A percentile compares a stretch with the other conserved stretches of the same genome.
Conservation (phyloP, 2,888 invertebrate genomes). For the Tetragonula carbonaria region DNA sequence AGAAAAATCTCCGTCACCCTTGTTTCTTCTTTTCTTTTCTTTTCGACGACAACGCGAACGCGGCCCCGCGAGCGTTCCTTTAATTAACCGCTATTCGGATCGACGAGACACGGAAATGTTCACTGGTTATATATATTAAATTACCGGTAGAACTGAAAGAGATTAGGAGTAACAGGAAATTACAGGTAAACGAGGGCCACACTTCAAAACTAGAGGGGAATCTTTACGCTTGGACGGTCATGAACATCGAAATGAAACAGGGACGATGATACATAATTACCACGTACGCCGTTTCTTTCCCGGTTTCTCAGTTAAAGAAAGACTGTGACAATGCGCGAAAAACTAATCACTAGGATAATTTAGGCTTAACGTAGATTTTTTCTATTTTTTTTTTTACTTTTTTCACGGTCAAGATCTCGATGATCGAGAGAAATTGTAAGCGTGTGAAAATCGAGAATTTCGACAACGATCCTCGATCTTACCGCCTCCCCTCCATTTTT, state of each 20-base stretch:
- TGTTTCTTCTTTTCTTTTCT: background rate
- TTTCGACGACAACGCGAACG: background rate
- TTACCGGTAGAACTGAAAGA: too few relatives aligned
- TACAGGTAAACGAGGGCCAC: too few relatives aligned
- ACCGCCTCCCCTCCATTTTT: background rate
- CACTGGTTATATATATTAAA: slow-evolving; percentile 6
- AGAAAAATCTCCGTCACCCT: too few relatives aligned
- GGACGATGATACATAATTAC: background rate
- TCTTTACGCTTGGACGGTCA: too few relatives aligned
- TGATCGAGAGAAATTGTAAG: background rate
- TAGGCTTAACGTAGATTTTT: too few relatives aligned
- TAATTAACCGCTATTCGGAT: slow-evolving; percentile 40
- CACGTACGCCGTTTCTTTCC: too few relatives aligned
- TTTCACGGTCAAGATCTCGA: background rate
- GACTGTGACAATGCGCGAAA: too few relatives aligned
- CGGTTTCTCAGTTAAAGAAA: too few relatives aligned
- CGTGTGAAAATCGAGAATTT: background rate
- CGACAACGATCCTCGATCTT: background rate
- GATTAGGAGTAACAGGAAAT: too few relatives aligned
- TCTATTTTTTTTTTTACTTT: too few relatives aligned
- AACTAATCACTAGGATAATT: too few relatives aligned
- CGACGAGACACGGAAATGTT: slow-evolving; percentile 52
- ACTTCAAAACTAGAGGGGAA: too few relatives aligned
- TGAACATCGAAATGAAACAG: background rate
- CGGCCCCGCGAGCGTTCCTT: slow-evolving; percentile 1